These are phyloP conservation scores for Danio choprae DNA, from an alignment of 2,797 vertebrate genomes.

Conservation along the genomic window DNA sequence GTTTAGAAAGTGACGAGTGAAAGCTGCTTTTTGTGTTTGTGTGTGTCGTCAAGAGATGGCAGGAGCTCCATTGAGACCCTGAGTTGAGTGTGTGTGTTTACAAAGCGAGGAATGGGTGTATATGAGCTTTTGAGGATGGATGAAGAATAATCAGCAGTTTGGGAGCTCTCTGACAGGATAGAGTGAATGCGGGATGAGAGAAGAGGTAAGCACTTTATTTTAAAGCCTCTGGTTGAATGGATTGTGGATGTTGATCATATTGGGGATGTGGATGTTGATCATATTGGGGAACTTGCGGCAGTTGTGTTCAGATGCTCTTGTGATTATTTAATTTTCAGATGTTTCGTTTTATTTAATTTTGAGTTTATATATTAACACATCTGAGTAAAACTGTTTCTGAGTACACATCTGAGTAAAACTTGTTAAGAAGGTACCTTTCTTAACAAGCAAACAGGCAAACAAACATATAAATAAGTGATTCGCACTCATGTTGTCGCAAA, in stretches of 20 bases:
- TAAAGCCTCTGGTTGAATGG: background rate
- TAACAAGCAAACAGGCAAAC: background rate
- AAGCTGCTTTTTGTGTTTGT: slow-evolving; percentile 3
- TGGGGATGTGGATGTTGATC: too few relatives aligned
- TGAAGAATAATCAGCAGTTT: slow-evolving; percentile 1
- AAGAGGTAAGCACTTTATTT: background rate
- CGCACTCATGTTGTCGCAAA: background rate
- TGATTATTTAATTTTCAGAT: too few relatives aligned
- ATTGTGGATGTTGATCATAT: slow-evolving; percentile 2
- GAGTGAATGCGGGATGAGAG: background rate
- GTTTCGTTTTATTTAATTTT: background rate
- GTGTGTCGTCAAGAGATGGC: background rate
- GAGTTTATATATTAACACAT: background rate
- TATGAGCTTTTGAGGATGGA: background rate
- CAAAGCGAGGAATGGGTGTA: background rate
- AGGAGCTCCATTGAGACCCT: background rate
- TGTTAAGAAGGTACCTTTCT: background rate
- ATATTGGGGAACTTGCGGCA: background rate
- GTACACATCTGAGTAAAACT: background rate
- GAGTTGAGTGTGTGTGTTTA: slow-evolving; percentile 7
- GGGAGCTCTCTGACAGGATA: slow-evolving; percentile 1
- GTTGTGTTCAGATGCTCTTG: background rate
- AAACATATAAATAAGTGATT: background rate
- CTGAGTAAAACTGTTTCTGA: background rate
- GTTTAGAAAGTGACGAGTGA: background rate